Base-by-base conservation (phyloP, 1,140 invertebrate species). In the Anoplophora glabripennis region DNA sequence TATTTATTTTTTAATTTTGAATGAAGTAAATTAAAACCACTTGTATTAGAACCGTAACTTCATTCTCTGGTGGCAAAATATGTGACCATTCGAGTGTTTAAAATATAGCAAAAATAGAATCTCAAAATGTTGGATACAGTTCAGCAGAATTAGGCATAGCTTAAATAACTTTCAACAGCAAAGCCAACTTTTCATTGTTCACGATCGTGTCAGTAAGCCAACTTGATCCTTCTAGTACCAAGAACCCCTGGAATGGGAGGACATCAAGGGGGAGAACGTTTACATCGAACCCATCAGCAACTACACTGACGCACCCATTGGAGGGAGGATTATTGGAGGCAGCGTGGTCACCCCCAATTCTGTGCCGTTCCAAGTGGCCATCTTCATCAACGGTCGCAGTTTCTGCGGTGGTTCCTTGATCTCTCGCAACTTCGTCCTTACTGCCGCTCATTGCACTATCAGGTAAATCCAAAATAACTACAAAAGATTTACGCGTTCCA, bases 331-430 rank as follows among this genome's bases (percentile, higher is more conserved):
- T 36, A 17, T 59, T 37, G 44, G 44, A 41, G 57, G 57, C 33
- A n/a, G n/a, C 10, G 57, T 53, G n/a, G 57, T 42, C 14, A 15
- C 48, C 38, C 40, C 48, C 7, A 45, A 53, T 17, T 17, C 36
- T 7, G 18, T 59, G 11, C 57, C 57, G 9, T 59, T 46, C 15
- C 57, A 59, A 46, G 57, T 33, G n/a, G 57, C 48, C 28, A 12
- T 59, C 10, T 45, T 59, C 14, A 59, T 59, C 14, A 37, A 59
- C 41, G 42, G 42, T 18, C 37, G 36, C 12, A 47, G 57, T 14
- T 59, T 59, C 34, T 59, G 57, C 36, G 57, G 57, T n/a, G 57
- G 57, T 28, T 59, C 57, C 12, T 35, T 59, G 10, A 59, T 59
- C 10, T 40, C 34, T 14, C 14, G 36, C 12, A 9, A n/a, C 7